Base-by-base conservation (phyloP, 2,113 vertebrate genomes). In the Polypterus senegalus region DNA sequence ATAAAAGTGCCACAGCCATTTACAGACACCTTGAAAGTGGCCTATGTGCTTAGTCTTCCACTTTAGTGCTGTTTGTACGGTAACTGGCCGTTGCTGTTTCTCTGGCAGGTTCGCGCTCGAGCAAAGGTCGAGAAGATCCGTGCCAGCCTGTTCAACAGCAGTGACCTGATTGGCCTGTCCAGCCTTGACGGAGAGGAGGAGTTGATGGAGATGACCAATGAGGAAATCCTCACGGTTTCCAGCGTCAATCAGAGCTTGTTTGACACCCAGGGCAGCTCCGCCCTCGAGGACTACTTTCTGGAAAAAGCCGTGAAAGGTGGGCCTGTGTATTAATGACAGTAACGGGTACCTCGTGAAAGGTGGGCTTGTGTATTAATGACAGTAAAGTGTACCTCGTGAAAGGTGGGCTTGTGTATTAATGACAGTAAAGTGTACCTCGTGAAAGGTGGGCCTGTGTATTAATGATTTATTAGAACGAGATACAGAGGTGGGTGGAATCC, bases 81-180 rank as follows among this genome's bases (percentile, higher is more conserved):
- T 27, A 27, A 27, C 27, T 1, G 27, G 27, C 27, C 27, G 27
- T 27, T 27, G 27, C 27, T 27, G 27, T 27, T 49, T 6, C 10
- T 44, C 7, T 58, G 44, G 9, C 77, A 98, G 95, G 92, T 98
- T 66, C 86, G 96, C 44, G 92, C 94, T 66, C 88, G 91, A 66
- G 94, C 94, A 59, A 97, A 98, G 79, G 91, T 97, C 62, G 96
- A 98, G 82, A 98, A 97, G 73, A 96, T 98, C 58, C 87, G 96
- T 61, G 96, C 96, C 61, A 97, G 93, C 71, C 86, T 98, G 2
- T 98, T 98, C 65, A 98, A 98, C 70, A 98, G 93, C 65, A 97
- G 93, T 43, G 96, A 98, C 67, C 79, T 98, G 74, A 98, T 98
- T 78, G 94, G 94, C 10, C 72, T 97, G 66, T 98, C 96, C 10